Evolutionary conservation across 2,797 vertebrate species (phyloP).

Genomic region (Varecia variegata): DNA sequence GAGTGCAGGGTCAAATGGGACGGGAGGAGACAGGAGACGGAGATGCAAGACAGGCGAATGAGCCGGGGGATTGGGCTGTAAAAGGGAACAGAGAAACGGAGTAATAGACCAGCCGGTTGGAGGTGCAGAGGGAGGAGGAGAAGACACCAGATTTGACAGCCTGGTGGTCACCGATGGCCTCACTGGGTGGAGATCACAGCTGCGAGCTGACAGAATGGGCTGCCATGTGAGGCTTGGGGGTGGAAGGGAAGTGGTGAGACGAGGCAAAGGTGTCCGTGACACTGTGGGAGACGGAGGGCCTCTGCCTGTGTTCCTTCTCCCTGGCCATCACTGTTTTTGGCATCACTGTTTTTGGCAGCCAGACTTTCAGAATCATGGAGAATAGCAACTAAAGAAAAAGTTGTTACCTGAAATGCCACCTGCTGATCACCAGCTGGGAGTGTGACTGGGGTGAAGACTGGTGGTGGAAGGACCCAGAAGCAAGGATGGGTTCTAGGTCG

Average conservation of each 20-base stretch:
- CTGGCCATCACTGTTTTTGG: not conserved
- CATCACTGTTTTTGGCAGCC: not conserved
- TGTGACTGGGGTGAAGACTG: not conserved
- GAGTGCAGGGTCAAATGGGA: not conserved
- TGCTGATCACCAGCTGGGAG: not conserved
- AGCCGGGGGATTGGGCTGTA: not conserved
- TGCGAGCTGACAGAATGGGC: not conserved
- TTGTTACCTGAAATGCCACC: not conserved
- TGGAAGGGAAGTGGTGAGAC: not conserved
- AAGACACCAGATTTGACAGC: too few species aligned
- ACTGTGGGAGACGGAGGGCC: too few species aligned
- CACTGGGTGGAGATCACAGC: not conserved
- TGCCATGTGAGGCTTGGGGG: not conserved
- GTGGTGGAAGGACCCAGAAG: not conserved
- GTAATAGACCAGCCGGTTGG: not conserved
- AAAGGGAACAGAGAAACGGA: not conserved
- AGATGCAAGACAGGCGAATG: not conserved
- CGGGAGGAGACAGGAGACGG: rapidly evolving
- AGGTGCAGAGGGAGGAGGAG: not conserved
- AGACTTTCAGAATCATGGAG: not conserved
- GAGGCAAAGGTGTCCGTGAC: not conserved
- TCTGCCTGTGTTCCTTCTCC: not conserved
- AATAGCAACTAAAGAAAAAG: not conserved
- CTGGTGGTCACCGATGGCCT: not conserved
- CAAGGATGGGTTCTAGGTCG: not conserved